Base-by-base conservation (phyloP, 2,113 vertebrate genomes). In the Leuciscus idus region DNA sequence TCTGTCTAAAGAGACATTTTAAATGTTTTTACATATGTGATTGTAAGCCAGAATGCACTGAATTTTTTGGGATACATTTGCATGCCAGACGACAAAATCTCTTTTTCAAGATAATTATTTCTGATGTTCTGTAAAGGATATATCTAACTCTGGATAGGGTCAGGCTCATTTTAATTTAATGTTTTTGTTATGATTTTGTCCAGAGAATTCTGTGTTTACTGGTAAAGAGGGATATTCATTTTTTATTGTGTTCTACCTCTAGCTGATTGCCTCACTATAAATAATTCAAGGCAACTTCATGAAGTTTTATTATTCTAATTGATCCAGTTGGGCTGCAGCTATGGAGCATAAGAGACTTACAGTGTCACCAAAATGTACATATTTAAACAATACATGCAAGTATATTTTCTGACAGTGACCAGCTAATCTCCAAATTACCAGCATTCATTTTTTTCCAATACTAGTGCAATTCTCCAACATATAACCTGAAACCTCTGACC, bases 191-290 rank as follows among this genome's bases (percentile, higher is more conserved):
- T 57, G 57, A 26, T 50, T 52, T 83, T 73, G 12, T 82, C 19
- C 26, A 82, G 36, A 61, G 39, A 46, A 21, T 70, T 83, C 17
- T 46, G 39, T 81, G 28, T 55, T 83, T 39, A 72, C 46, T 43
- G 30, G 30, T 84, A 43, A 84, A 73, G 26, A 82, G 82, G 68
- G 33, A 80, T 75, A 28, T 66, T 82, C 36, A 43, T 50, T 13
- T 70, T 76, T 68, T 48, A 76, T 73, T 72, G 76, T 86, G 48
- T 80, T 86, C 87, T 89, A 84, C 88, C 85, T 89, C 88, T 61
- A 72, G 48, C 72, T 66, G 68, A 81, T 86, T 84, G 68, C 57
- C 78, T 82, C 72, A 21, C 13, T 36, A 46, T 33, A 59, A 66
- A 68, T 23, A 28, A 13, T 48, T 81, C 74, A 46, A 36, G 28